Percentiles rank a stretch among this genome's conserved stretches.
These are phyloP conservation scores for Cephus pulcher DNA, from an alignment of 2,888 invertebrate species.

Conservation along the genomic window DNA sequence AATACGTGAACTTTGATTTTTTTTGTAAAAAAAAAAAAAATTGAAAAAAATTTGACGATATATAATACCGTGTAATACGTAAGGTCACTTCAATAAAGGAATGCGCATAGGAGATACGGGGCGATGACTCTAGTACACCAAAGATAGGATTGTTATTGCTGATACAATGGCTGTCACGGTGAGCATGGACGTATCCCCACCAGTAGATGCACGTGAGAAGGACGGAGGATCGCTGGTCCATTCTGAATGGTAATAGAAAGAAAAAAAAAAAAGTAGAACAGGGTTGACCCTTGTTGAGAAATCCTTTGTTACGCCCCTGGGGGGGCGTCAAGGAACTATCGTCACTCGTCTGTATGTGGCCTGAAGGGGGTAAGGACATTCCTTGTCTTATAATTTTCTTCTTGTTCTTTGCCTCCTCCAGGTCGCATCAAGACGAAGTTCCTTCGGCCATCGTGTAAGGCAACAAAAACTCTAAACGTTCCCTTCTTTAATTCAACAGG, in stretches of 20 bases:
- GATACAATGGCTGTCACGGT: constrained; percentile 59
- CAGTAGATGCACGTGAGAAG: constrained; percentile 54
- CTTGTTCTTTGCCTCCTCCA: constrained; percentile 27
- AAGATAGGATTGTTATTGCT: constrained; percentile 58
- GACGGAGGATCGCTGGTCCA: constrained; percentile 56
- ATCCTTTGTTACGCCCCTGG: constrained; percentile 8
- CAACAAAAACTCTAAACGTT: constrained; percentile 26
- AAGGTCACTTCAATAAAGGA: background rate
- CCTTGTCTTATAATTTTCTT: constrained; percentile 7
- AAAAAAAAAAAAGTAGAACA: background rate
- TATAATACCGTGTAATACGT: background rate
- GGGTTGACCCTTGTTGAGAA: constrained; percentile 44
- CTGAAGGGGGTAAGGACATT: constrained; percentile 13
- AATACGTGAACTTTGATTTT: background rate
- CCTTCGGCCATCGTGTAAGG: constrained; percentile 3
- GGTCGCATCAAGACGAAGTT: constrained; percentile 28
- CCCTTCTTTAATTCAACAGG: background rate
- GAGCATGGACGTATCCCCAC: constrained; percentile 57
- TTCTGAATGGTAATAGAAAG: constrained; percentile 59
- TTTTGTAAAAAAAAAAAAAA: background rate
- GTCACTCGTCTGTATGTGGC: background rate
- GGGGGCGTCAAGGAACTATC: background rate
- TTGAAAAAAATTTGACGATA: background rate
- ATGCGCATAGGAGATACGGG: background rate
- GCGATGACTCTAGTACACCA: constrained; percentile 19